These are phyloP conservation scores for Raja brachyura DNA, from an alignment of 2,113 vertebrate species.

Conservation along the genomic window DNA sequence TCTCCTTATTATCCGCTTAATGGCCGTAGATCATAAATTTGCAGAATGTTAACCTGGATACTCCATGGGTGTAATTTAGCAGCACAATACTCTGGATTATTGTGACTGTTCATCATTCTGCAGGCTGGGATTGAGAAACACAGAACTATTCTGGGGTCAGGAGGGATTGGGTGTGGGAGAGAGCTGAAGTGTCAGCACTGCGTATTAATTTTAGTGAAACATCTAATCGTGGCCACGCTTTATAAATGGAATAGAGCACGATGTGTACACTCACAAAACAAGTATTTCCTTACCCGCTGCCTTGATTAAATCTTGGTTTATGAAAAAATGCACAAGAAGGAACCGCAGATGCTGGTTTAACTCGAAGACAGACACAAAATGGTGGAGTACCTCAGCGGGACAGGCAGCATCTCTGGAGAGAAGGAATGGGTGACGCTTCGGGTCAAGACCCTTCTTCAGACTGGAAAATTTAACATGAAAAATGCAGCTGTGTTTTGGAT, in stretches of 20 bases:
- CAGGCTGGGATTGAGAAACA: background rate
- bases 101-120: slow-evolving; percentile 14
- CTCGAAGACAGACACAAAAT: too few relatives aligned
- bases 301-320: background rate
- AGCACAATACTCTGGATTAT: background rate
- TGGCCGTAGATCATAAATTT: background rate
- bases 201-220: background rate
- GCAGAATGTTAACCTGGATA: background rate
- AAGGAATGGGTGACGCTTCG: too few relatives aligned
- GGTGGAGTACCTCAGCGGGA: too few relatives aligned
- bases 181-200: background rate
- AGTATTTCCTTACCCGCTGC: background rate
- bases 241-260: background rate
- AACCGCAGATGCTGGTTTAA: too few relatives aligned
- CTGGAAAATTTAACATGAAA: too few relatives aligned
- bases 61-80: background rate
- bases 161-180: too few relatives aligned
- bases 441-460: too few relatives aligned
- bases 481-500: background rate
- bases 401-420: too few relatives aligned
- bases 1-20: background rate
- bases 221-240: background rate
- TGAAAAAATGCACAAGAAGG: background rate
- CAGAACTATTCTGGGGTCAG: background rate
- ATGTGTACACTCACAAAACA: background rate